Percentiles rank a stretch among this genome's conserved stretches.
Conservation (phyloP, 2,888 invertebrate species). For the Orchesellides sinensis region DNA sequence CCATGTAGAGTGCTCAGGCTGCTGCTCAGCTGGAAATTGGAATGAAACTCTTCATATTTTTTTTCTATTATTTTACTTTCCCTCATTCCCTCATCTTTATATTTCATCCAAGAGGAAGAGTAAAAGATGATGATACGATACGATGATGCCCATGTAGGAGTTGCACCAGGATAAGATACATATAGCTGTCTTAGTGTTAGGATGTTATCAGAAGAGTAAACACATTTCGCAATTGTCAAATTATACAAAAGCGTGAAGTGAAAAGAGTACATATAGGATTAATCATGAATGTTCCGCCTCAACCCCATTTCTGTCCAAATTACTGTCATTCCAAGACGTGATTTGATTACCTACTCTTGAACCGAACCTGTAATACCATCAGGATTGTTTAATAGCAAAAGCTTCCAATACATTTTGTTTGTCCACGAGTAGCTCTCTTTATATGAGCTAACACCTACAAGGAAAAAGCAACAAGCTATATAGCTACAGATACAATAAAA, state of each 20-base stretch:
- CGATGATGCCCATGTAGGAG: not conserved
- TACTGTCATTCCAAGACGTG: constrained; percentile 63
- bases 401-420: not conserved
- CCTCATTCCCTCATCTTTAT: constrained; percentile 41
- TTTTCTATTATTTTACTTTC: constrained; percentile 8
- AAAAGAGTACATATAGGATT: constrained; percentile 48
- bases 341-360: constrained; percentile 59
- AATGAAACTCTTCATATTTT: constrained; percentile 19
- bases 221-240: constrained; percentile 63
- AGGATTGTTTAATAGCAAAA: not conserved
- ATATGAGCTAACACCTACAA: not conserved
- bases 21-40: not conserved
- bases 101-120: no score
- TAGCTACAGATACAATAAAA: no score
- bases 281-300: constrained; percentile 44
- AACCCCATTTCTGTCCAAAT: constrained; percentile 55
- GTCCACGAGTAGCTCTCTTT: not conserved
- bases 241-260: constrained; percentile 47
- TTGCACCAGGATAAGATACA: no score
- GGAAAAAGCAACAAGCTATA: constrained; percentile 54
- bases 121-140: constrained; percentile 2
- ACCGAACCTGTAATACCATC: not conserved
- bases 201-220: constrained; percentile 33
- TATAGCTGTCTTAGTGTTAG: not conserved
- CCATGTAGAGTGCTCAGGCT: constrained; percentile 39